Evolutionary conservation across 1,140 invertebrate genomes (phyloP).

Genomic region (Dryas iulia): DNA sequence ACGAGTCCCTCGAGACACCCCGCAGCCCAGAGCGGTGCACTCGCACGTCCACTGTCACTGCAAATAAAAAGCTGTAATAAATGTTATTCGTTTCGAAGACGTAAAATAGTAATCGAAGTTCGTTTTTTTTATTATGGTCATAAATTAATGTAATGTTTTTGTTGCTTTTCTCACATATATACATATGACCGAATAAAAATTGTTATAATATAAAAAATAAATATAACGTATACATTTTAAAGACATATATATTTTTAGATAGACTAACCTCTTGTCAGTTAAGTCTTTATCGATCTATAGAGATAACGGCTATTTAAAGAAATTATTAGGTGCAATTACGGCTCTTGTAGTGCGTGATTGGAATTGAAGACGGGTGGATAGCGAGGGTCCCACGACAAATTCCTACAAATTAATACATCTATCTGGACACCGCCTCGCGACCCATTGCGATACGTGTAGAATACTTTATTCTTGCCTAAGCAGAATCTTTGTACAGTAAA

Average conservation of each 20-base stretch:
- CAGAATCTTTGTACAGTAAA: slow-evolving; percentile 43
- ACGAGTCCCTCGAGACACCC: slow-evolving; percentile 65
- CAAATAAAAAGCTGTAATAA: slow-evolving; percentile 56
- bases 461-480: slow-evolving; percentile 69
- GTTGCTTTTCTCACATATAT: background rate
- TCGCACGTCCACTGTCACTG: slow-evolving; percentile 52
- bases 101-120: slow-evolving; percentile 37
- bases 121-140: slow-evolving; percentile 21
- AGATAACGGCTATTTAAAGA: slow-evolving; percentile 63
- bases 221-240: background rate
- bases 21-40: slow-evolving; percentile 56
- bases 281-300: background rate
- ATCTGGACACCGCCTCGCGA: slow-evolving; percentile 52
- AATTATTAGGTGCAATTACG: slow-evolving; percentile 79
- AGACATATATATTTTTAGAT: background rate
- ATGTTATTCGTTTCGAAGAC: slow-evolving; percentile 55
- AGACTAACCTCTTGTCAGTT: background rate
- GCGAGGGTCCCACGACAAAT: slow-evolving; percentile 73
- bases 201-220: background rate
- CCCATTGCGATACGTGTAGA: slow-evolving; percentile 65
- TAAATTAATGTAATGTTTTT: slow-evolving; percentile 6
- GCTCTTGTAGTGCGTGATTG: slow-evolving; percentile 78
- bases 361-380: slow-evolving; percentile 58
- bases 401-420: slow-evolving; percentile 80
- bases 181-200: background rate